These are phyloP conservation scores for Falco concolor DNA, from an alignment of 2,797 vertebrate species.

Conservation along the genomic window DNA sequence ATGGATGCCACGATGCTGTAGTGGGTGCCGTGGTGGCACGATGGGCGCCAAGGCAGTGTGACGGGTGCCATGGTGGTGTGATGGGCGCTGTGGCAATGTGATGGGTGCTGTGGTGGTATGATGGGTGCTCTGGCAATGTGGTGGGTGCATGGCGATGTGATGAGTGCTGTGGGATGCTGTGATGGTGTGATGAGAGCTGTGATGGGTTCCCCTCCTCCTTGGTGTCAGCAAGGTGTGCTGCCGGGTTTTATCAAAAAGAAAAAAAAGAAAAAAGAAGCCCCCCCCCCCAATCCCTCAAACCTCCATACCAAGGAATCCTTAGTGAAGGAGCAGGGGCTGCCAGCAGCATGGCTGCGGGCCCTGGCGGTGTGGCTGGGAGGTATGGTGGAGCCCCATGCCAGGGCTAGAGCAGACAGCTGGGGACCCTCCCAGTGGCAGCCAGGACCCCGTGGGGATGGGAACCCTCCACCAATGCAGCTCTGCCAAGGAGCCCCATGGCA, in stretches of 20 bases:
- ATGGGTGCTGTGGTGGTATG: rapidly evolving
- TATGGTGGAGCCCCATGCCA: background rate
- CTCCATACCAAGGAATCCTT: background rate
- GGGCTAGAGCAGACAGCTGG: background rate
- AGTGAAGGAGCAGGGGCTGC: background rate
- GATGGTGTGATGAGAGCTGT: too few relatives aligned
- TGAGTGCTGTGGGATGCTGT: background rate
- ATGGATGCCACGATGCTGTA: background rate
- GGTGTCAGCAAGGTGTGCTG: background rate
- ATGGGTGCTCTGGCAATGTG: background rate
- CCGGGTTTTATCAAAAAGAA: background rate
- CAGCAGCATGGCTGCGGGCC: rapidly evolving
- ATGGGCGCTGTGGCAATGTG: rapidly evolving
- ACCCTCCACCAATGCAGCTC: too few relatives aligned
- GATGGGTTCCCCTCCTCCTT: background rate
- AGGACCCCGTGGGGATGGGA: background rate
- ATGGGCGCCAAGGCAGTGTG: too few relatives aligned
- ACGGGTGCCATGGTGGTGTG: background rate
- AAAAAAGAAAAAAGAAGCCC: too few relatives aligned
- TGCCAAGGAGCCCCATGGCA: background rate
- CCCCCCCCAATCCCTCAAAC: background rate
- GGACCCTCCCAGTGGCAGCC: background rate
- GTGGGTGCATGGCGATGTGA: rapidly evolving
- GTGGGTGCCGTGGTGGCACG: too few relatives aligned
- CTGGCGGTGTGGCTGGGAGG: background rate